phyloP scores from a whole-genome alignment of 2,888 invertebrate genomes.

The Xestia c-nigrum region DNA sequence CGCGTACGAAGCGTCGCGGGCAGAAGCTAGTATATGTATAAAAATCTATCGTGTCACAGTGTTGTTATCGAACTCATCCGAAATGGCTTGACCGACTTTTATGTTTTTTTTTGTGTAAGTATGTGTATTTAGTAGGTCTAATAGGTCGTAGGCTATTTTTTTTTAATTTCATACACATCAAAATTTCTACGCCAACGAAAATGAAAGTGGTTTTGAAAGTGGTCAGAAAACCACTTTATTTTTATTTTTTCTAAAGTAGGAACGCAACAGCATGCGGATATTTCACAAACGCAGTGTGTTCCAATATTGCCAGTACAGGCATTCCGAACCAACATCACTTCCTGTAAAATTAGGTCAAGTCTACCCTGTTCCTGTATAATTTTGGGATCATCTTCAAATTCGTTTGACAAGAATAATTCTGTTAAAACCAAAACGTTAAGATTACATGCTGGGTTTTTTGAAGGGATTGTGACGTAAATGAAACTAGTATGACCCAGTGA shows the following conservation, averaged over 20 bases:
- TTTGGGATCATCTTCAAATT: background rate
- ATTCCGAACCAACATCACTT: background rate
- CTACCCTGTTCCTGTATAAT: background rate
- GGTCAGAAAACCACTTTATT: too few species aligned
- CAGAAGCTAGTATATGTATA: too few species aligned
- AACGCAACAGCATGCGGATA: background rate
- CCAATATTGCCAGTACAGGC: background rate
- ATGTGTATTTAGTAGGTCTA: too few species aligned
- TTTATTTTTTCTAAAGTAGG: background rate
- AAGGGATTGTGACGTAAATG: background rate
- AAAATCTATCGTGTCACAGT: too few species aligned
- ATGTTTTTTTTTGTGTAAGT: too few species aligned
- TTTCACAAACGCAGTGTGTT: background rate
- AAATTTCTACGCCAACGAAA: background rate
- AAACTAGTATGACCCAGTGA: background rate
- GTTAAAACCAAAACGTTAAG: background rate
- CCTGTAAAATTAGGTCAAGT: constrained; percentile 19
- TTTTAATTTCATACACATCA: too few species aligned
- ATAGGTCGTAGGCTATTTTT: too few species aligned
- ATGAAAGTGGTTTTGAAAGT: background rate
- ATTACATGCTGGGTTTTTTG: background rate
- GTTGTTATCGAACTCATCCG: too few species aligned
- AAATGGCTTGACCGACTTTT: too few species aligned
- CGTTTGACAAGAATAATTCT: background rate
- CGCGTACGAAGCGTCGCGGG: too few species aligned